Base-by-base conservation (phyloP, 2,888 invertebrate species). In the Lepetodrilus schrolli region DNA sequence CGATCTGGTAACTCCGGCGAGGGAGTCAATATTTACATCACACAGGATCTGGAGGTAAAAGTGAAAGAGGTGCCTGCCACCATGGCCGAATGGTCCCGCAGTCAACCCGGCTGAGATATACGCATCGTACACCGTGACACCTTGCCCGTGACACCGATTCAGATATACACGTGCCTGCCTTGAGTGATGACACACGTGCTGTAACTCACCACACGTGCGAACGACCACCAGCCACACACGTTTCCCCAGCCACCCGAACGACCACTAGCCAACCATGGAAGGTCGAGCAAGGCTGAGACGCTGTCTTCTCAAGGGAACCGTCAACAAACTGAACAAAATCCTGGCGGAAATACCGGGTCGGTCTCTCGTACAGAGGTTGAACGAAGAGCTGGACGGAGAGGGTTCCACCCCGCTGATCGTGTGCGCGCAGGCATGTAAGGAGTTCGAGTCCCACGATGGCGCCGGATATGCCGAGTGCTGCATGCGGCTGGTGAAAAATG, bases 371-470 rank as follows among this genome's bases (percentile, higher is more conserved):
- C 58, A 65, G 21, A 21, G 72, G n/a, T 47, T 72, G 3, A 79
- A 82, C 34, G 78, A 79, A 5, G 79, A 81, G 1, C 78, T 76
- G 26, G 84, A 84, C 34, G 78, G 79, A 21, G 82, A 81, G 43
- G 83, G 83, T 10, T 80, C 82, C 2, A 79, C 82, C 37, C 70
- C 79, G 10, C 58, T 83, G 5, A 76, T 80, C 20, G 74, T 79
- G 30, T 82, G 83, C 72, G 80, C 80, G 30, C 82, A 81, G 66
- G 75, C 73, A 38, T 79, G 30, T 2, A 58, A 58, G 34, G 36
- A 20, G 17, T 8, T n/a, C 48, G 20, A 43, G 30, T 43, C 23
- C 7, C 43, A 26, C 8, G 20, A 51, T 2, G 80, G 81, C 1
- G 79, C 76, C 69, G 82, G 81, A 69, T 78, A 73, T 17, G 74